Evolutionary conservation across 2,797 vertebrate genomes (phyloP).

Genomic region (Pogonophryne albipinna): DNA sequence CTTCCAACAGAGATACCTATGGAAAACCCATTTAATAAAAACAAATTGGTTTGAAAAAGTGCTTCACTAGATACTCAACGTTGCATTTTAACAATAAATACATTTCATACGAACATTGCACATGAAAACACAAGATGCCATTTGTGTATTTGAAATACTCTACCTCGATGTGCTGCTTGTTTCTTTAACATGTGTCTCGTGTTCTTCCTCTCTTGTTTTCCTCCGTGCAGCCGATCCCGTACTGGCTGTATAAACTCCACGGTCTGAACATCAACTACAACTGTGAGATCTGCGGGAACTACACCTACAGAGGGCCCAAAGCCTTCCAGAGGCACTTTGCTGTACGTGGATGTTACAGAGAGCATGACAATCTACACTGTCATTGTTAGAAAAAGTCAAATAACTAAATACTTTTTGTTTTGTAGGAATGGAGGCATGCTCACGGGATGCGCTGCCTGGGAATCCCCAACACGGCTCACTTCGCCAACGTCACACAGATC

Average conservation of each 20-base stretch:
- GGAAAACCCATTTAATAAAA: too few species aligned
- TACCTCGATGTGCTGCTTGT: background rate
- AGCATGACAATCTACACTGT: too few species aligned
- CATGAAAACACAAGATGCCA: too few species aligned
- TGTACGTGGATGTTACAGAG: conserved; percentile 74
- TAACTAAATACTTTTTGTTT: too few species aligned
- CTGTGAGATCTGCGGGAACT: conserved; percentile 99
- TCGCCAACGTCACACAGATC: conserved; percentile 98
- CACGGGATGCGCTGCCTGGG: conserved; percentile 98
- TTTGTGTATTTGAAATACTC: too few species aligned
- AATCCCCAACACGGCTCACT: conserved; percentile 98
- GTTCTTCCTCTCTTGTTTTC: background rate
- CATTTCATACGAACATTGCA: too few species aligned
- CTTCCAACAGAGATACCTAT: too few species aligned
- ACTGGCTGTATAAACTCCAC: conserved; percentile 97
- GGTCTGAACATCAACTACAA: conserved; percentile 99
- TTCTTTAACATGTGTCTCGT: background rate
- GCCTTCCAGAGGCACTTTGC: conserved; percentile 99
- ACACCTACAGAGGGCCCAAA: conserved; percentile 97
- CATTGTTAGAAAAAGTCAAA: too few species aligned
- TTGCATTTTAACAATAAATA: too few species aligned
- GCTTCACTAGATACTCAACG: too few species aligned
- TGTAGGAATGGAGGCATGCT: conserved; percentile 95
- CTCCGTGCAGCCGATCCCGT: conserved; percentile 91
- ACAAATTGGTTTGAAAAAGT: too few species aligned